Percentiles rank a stretch among this genome's conserved stretches.
Conservation (phyloP, 2,888 invertebrate species). For the Deroplatys truncata region DNA sequence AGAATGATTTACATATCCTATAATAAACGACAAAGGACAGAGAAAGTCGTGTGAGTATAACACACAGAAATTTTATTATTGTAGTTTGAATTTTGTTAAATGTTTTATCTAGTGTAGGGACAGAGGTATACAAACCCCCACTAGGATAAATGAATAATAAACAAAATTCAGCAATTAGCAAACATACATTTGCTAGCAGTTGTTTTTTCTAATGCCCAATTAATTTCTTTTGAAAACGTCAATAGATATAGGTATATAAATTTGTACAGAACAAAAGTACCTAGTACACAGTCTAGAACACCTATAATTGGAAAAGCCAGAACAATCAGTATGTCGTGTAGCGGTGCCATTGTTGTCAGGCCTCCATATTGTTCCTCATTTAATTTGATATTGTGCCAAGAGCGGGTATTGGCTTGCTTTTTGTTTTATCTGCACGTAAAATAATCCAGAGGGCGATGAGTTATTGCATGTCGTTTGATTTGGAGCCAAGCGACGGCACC, state of each 20-base stretch:
- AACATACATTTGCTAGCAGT: no score
- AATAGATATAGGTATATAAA: not conserved
- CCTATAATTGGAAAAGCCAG: not conserved
- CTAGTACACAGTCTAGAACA: not conserved
- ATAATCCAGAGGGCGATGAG: not conserved
- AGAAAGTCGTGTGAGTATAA: no score
- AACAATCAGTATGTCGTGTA: not conserved
- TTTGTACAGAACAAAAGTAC: not conserved
- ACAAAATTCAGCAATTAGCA: no score
- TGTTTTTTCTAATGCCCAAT: not conserved
- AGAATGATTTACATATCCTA: no score
- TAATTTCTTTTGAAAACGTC: not conserved
- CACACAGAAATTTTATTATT: no score
- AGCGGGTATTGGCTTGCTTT: not conserved
- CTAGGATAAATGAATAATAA: no score
- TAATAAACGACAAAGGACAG: no score
- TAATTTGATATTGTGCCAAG: conserved; percentile 2
- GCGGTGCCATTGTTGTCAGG: not conserved
- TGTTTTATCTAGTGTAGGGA: no score
- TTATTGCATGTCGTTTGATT: not conserved
- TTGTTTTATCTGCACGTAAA: not conserved
- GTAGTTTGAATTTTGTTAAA: no score
- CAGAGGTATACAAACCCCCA: no score
- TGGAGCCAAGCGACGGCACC: not conserved
- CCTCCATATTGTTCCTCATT: not conserved